phyloP scores from a whole-genome alignment of 2,797 vertebrate species.

The Orientallactaga sibirica region DNA sequence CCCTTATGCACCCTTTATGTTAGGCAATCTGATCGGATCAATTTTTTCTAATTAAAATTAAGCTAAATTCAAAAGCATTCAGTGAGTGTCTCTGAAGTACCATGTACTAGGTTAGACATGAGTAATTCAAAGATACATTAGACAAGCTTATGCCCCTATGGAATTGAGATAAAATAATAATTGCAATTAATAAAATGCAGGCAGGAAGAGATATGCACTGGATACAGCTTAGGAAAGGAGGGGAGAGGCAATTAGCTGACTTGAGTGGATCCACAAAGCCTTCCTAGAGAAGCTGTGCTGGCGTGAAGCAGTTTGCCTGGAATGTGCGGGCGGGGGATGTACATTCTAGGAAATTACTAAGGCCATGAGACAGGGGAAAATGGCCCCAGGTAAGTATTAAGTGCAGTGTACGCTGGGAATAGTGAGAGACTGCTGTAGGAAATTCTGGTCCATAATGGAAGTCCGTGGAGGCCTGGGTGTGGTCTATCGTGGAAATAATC shows the following conservation, averaged over 20 bases:
- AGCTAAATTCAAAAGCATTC: slow-evolving; percentile 37
- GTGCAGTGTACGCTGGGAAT: neutral
- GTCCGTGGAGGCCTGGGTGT: neutral
- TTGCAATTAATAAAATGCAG: slow-evolving; percentile 69
- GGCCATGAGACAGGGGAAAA: neutral
- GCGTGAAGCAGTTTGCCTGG: slow-evolving; percentile 19
- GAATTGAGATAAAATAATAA: slow-evolving; percentile 67
- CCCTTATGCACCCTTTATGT: neutral
- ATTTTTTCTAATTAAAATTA: slow-evolving; percentile 71
- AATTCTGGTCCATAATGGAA: neutral
- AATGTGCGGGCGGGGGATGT: neutral
- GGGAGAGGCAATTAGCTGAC: slow-evolving; percentile 47
- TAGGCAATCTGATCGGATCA: slow-evolving; percentile 1
- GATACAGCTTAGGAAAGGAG: slow-evolving; percentile 18
- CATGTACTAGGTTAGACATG: slow-evolving; percentile 32
- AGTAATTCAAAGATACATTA: slow-evolving; percentile 64
- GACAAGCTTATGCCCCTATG: slow-evolving; percentile 27
- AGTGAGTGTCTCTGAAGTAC: slow-evolving; percentile 48
- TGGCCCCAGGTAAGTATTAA: neutral
- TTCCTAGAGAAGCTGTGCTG: slow-evolving; percentile 46
- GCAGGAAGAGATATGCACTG: slow-evolving; percentile 24
- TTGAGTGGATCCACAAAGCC: slow-evolving; percentile 1
- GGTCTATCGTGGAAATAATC: slow-evolving; percentile 11
- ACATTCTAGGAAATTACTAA: slow-evolving; percentile 45
- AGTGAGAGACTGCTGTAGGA: slow-evolving; percentile 1